These are phyloP conservation scores for Mus spretus DNA, from an alignment of 2,797 vertebrate species.

Conservation along the genomic window DNA sequence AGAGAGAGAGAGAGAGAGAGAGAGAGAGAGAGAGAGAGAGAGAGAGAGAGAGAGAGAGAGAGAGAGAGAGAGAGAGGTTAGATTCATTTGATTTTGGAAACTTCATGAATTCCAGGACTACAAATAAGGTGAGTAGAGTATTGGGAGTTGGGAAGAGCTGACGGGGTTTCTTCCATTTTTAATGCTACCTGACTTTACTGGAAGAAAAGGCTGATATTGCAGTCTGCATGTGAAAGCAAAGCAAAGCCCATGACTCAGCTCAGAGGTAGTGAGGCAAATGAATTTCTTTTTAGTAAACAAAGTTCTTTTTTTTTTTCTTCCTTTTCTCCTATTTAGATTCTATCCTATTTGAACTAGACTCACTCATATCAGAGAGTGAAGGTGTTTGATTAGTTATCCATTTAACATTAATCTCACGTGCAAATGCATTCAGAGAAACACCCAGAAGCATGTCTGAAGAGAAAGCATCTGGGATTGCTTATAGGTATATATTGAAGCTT, in stretches of 20 bases:
- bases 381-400: background rate
- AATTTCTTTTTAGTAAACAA: background rate
- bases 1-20: no score
- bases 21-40: background rate
- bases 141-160: background rate
- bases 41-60: background rate
- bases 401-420: background rate
- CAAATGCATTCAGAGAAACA: background rate
- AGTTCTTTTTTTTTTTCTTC: background rate
- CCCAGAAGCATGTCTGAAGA: background rate
- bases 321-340: background rate
- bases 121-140: background rate
- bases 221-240: accelerated
- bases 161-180: background rate
- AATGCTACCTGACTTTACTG: background rate
- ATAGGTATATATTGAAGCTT: background rate
- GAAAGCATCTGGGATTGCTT: background rate
- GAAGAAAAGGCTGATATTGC: background rate
- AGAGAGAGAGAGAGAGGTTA: no score
- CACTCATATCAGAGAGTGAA: background rate
- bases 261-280: background rate
- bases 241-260: background rate
- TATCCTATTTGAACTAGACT: background rate
- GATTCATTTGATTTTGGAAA: background rate
- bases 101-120: background rate